These are phyloP conservation scores for Sorex maritimensis DNA, from an alignment of 2,797 vertebrate genomes.

Conservation along the genomic window DNA sequence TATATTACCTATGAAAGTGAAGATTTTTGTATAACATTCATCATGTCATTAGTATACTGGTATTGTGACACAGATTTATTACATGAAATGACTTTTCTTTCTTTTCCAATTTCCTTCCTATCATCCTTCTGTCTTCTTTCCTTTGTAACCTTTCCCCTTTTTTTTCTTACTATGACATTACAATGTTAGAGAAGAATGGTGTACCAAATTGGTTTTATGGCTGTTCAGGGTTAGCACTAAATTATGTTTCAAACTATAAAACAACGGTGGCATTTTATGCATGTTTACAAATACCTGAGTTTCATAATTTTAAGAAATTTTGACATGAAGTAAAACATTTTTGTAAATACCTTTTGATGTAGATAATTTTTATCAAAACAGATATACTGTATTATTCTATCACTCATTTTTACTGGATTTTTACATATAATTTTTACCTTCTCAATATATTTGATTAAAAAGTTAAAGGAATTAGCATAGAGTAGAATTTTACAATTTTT, in stretches of 20 bases:
- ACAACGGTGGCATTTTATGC: slow-evolving; percentile 54
- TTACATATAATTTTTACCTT: slow-evolving; percentile 58
- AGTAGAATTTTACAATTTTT: slow-evolving; percentile 36
- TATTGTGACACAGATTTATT: slow-evolving; percentile 21
- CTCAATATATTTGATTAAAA: slow-evolving; percentile 61
- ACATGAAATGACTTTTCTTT: neutral
- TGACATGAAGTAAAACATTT: no score
- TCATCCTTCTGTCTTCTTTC: neutral
- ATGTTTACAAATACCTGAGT: slow-evolving; percentile 24
- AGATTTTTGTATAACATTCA: slow-evolving; percentile 15
- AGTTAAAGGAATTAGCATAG: slow-evolving; percentile 20
- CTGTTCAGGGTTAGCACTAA: slow-evolving; percentile 34
- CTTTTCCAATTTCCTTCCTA: neutral
- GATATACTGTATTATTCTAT: neutral
- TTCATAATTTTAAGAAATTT: neutral
- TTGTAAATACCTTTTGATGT: neutral
- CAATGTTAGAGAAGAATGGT: neutral
- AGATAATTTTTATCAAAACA: slow-evolving; percentile 62
- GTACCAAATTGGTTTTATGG: slow-evolving; percentile 18
- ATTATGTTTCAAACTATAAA: slow-evolving; percentile 63
- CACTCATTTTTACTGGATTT: slow-evolving; percentile 66
- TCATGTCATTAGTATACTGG: slow-evolving; percentile 21
- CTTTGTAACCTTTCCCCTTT: neutral
- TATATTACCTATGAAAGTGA: neutral
- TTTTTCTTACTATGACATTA: slow-evolving; percentile 42